Evolutionary conservation across 2,113 vertebrate genomes (phyloP).

Genomic region (Athene cunicularia): DNA sequence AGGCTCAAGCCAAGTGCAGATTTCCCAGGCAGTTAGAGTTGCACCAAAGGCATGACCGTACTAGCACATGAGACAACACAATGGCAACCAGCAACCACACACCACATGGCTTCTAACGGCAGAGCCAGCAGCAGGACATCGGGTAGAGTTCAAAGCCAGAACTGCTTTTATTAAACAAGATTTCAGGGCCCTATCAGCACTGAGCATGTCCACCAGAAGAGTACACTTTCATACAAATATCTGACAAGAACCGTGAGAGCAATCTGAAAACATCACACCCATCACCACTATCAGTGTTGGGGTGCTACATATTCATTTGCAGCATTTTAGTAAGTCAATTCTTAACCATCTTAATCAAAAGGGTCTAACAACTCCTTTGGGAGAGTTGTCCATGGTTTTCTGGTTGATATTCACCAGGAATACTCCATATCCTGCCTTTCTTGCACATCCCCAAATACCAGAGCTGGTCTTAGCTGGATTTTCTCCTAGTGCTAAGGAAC

Average conservation of each 20-base stretch:
- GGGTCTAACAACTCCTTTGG: neutral
- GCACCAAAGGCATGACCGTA: rapidly evolving
- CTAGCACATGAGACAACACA: rapidly evolving
- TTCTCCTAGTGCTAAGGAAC: neutral
- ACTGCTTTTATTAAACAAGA: neutral
- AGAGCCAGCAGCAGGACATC: neutral
- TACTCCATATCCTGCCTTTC: neutral
- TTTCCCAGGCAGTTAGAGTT: neutral
- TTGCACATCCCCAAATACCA: neutral
- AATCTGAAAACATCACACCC: neutral
- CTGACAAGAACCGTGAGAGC: neutral
- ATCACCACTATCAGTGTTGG: neutral
- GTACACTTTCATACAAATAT: neutral
- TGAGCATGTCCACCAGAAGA: neutral
- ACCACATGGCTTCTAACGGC: neutral
- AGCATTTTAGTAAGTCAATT: neutral
- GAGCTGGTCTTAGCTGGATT: neutral
- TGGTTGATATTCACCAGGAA: neutral
- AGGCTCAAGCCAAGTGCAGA: neutral
- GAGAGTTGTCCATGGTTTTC: neutral
- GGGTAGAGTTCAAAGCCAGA: neutral
- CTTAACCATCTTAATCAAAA: neutral
- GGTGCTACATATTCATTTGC: rapidly evolving
- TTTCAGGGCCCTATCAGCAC: neutral
- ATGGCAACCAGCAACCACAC: neutral